A percentile compares a stretch with the other conserved stretches of the same genome.
Evolutionary conservation across 1,140 invertebrate genomes (phyloP).

Genomic region (Pachyrhynchus sulphureomaculatus): DNA sequence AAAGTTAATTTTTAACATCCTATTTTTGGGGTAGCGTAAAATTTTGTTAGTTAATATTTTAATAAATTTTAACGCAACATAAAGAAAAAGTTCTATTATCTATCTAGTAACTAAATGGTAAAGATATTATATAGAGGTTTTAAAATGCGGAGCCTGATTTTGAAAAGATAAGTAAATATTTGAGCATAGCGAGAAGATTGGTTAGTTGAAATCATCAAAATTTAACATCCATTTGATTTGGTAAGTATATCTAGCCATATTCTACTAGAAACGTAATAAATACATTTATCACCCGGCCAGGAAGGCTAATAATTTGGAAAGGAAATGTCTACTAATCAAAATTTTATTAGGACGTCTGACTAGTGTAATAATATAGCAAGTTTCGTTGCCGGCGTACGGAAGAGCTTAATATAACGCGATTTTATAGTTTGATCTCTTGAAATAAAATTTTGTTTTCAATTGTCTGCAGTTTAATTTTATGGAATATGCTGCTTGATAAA

Average conservation of each 20-base stretch:
- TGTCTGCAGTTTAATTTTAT: too few species aligned
- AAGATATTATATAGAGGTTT: background rate
- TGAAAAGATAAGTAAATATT: slow-evolving; percentile 9
- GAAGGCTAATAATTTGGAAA: slow-evolving; percentile 21
- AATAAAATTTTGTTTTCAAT: too few species aligned
- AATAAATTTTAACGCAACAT: too few species aligned
- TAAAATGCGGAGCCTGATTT: slow-evolving; percentile 4
- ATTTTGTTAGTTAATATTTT: too few species aligned
- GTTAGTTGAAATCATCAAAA: slow-evolving; percentile 15
- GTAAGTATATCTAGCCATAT: slow-evolving; percentile 10
- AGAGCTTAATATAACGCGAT: too few species aligned
- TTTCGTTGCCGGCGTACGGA: slow-evolving; percentile 3
- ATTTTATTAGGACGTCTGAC: slow-evolving; percentile 25
- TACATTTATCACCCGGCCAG: slow-evolving; percentile 25
- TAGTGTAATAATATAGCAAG: slow-evolving; percentile 15
- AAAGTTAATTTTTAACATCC: too few species aligned
- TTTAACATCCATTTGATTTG: slow-evolving; percentile 17
- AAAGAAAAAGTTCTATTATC: too few species aligned
- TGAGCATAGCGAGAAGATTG: background rate
- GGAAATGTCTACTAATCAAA: slow-evolving; percentile 28
- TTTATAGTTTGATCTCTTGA: too few species aligned
- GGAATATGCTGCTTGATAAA: too few species aligned
- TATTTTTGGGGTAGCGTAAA: too few species aligned
- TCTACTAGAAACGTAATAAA: slow-evolving; percentile 19
- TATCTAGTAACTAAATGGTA: too few species aligned